A percentile compares a stretch with the other conserved stretches of the same genome.
Evolutionary conservation across 2,797 vertebrate species (phyloP).

Genomic region (Pangasius djambal): DNA sequence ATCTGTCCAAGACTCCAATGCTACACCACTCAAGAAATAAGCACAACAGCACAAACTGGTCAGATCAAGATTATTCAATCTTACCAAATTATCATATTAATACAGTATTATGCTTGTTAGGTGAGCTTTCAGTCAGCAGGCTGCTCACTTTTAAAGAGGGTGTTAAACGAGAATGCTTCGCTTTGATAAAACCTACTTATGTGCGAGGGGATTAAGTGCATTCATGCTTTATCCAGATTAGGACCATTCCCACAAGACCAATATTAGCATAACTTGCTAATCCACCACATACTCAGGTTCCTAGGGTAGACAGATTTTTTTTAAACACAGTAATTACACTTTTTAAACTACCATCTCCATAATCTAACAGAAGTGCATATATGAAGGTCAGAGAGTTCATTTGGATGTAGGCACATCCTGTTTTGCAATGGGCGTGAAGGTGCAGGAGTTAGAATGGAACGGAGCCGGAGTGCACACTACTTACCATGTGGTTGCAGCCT

Average conservation of each 20-base stretch:
- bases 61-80: neutral
- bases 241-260: neutral
- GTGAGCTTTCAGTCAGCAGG: neutral
- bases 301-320: neutral
- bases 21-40: neutral
- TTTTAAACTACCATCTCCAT: neutral
- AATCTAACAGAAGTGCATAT: neutral
- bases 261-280: neutral
- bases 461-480: slow-evolving; percentile 57
- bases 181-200: neutral
- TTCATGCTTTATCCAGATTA: neutral
- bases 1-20: neutral
- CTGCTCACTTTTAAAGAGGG: neutral
- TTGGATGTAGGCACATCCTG: neutral
- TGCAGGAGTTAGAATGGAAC: neutral
- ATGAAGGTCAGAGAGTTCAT: neutral
- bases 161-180: neutral
- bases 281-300: neutral
- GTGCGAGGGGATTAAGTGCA: neutral
- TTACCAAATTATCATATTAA: neutral
- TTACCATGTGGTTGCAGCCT: slow-evolving; percentile 99
- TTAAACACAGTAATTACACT: neutral
- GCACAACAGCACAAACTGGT: neutral
- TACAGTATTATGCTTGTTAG: neutral
- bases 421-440: neutral